Conservation (phyloP, 2,888 invertebrate genomes). For the Lysandra coridon region DNA sequence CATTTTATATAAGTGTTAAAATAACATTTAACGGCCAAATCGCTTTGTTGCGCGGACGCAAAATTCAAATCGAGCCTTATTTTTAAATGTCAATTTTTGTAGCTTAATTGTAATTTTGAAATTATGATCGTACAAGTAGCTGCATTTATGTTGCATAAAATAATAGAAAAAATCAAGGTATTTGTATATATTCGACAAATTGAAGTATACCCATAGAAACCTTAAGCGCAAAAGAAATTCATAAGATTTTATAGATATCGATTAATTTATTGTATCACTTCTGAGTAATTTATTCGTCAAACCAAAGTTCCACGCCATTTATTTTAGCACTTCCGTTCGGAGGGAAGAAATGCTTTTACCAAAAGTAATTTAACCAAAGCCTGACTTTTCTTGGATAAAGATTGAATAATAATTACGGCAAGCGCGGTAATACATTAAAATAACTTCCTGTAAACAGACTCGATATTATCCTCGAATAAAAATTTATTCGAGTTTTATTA, state of each 20-base stretch:
- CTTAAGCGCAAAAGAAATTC: conserved; percentile 16
- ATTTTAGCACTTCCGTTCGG: conserved; percentile 72
- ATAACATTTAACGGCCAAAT: too few relatives aligned
- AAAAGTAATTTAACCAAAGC: conserved; percentile 73
- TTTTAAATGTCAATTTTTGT: too few relatives aligned
- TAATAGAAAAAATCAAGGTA: background rate
- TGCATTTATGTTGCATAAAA: background rate
- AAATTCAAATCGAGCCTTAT: too few relatives aligned
- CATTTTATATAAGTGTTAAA: too few relatives aligned
- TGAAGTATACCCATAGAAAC: background rate
- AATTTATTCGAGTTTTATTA: conserved; percentile 10
- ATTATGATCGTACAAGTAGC: too few relatives aligned
- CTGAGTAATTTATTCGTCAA: conserved; percentile 68
- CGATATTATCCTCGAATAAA: background rate
- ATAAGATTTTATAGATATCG: conserved; percentile 33
- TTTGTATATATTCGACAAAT: background rate
- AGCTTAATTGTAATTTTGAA: too few relatives aligned
- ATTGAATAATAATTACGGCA: conserved; percentile 71
- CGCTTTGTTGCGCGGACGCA: too few relatives aligned
- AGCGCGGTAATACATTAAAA: conserved; percentile 23
- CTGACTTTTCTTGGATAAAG: conserved; percentile 69
- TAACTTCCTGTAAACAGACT: conserved; percentile 23
- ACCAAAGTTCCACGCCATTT: conserved; percentile 75
- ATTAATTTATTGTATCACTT: conserved; percentile 65
- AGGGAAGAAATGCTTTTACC: conserved; percentile 76